These are phyloP conservation scores for Plestiodon gilberti DNA, from an alignment of 2,113 vertebrate species.

Conservation along the genomic window DNA sequence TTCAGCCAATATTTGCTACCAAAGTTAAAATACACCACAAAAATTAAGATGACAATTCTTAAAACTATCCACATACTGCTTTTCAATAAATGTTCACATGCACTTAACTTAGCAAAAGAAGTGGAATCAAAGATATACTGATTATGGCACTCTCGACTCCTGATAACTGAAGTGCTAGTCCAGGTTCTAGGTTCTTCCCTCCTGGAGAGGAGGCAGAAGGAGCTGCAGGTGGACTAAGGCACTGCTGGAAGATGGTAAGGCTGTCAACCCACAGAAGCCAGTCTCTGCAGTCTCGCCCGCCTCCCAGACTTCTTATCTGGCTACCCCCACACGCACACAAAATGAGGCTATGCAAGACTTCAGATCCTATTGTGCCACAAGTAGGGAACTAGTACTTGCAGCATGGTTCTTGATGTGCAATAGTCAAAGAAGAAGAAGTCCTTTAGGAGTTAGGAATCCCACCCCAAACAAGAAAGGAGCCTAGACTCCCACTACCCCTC, in stretches of 20 bases:
- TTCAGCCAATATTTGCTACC: background rate
- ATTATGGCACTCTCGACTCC: background rate
- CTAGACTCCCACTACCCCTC: background rate
- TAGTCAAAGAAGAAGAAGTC: background rate
- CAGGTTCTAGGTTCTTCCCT: background rate
- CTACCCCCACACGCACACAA: background rate
- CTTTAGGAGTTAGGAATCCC: background rate
- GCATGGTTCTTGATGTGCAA: background rate
- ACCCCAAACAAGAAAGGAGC: no score
- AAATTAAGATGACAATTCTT: no score
- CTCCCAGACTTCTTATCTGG: background rate
- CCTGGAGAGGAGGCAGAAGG: background rate
- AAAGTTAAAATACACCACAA: background rate
- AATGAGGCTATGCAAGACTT: background rate
- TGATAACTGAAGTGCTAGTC: background rate
- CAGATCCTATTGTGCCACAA: background rate
- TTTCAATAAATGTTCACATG: no score
- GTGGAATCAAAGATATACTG: no score
- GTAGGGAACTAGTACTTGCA: background rate
- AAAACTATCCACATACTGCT: no score
- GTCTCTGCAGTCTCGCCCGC: background rate
- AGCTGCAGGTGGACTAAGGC: no score
- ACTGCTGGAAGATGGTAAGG: background rate
- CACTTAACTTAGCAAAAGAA: no score
- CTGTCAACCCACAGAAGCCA: background rate